These are phyloP conservation scores for Grapholita molesta DNA, from an alignment of 1,140 invertebrate genomes.

Conservation along the genomic window DNA sequence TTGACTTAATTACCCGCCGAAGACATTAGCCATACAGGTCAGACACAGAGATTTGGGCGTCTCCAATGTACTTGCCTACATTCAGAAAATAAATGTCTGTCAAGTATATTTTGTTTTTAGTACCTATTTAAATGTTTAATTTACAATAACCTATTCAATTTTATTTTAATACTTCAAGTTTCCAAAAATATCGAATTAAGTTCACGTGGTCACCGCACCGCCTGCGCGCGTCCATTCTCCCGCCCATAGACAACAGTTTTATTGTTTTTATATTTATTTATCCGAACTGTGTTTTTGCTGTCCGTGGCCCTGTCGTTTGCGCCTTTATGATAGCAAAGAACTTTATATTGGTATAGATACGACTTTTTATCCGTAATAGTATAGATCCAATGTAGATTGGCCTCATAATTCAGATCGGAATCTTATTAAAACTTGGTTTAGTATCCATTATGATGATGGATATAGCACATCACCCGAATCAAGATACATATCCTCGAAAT, in stretches of 20 bases:
- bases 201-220: slow-evolving; percentile 41
- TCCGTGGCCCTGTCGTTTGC: slow-evolving; percentile 47
- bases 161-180: background rate
- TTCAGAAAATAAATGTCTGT: no score
- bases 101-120: no score
- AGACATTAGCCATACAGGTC: no score
- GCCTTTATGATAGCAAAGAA: slow-evolving; percentile 56
- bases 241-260: slow-evolving; percentile 72
- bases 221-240: slow-evolving; percentile 63
- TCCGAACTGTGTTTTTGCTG: slow-evolving; percentile 60
- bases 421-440: background rate
- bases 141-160: background rate
- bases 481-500: no score
- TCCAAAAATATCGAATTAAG: background rate
- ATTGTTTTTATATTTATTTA: slow-evolving; percentile 77
- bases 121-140: no score
- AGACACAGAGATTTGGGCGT: no score
- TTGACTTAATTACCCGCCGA: no score
- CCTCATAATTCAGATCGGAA: background rate
- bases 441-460: background rate
- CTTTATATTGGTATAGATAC: slow-evolving; percentile 31
- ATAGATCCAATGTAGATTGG: background rate
- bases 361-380: slow-evolving; percentile 16
- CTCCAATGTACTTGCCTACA: no score
- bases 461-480: background rate